Conservation (phyloP, 1,140 invertebrate genomes). For the Melitaea cinxia region DNA sequence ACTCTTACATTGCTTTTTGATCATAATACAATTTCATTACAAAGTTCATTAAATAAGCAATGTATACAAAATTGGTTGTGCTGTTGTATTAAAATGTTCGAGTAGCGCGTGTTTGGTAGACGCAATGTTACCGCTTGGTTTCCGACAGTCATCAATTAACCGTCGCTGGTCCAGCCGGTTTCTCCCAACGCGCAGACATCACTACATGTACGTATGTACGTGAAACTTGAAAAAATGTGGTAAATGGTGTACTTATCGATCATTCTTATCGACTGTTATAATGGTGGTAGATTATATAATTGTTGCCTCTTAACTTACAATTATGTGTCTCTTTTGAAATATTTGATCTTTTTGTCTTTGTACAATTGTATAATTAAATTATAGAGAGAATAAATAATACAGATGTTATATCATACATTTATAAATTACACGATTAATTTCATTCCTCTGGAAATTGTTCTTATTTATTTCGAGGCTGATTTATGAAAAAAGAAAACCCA, state of each 20-base stretch:
- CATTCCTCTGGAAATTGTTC: too few relatives aligned
- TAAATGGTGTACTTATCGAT: constrained; percentile 37
- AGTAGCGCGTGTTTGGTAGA: constrained; percentile 19
- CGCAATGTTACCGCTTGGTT: constrained; percentile 18
- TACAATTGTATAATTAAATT: background rate
- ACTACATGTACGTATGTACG: constrained; percentile 19
- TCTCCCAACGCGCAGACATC: constrained; percentile 16
- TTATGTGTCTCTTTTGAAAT: constrained; percentile 1
- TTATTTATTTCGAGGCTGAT: too few relatives aligned
- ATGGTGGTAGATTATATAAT: constrained; percentile 29
- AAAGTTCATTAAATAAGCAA: constrained; percentile 6
- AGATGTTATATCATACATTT: too few relatives aligned
- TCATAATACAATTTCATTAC: background rate
- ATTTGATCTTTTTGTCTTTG: background rate
- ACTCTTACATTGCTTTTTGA: constrained; percentile 2
- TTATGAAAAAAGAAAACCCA: too few relatives aligned
- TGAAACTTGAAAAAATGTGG: constrained; percentile 34
- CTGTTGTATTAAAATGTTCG: background rate
- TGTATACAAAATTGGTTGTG: constrained; percentile 8
- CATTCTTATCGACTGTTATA: constrained; percentile 32
- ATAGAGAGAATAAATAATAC: too few relatives aligned
- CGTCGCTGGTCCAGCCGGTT: constrained; percentile 34
- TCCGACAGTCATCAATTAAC: constrained; percentile 53
- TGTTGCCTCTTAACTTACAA: constrained; percentile 14
- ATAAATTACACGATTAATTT: too few relatives aligned